A percentile compares a stretch with the other conserved stretches of the same genome.
These are phyloP conservation scores for Dufourea novaeangliae DNA, from an alignment of 1,140 invertebrate species.

Conservation along the genomic window DNA sequence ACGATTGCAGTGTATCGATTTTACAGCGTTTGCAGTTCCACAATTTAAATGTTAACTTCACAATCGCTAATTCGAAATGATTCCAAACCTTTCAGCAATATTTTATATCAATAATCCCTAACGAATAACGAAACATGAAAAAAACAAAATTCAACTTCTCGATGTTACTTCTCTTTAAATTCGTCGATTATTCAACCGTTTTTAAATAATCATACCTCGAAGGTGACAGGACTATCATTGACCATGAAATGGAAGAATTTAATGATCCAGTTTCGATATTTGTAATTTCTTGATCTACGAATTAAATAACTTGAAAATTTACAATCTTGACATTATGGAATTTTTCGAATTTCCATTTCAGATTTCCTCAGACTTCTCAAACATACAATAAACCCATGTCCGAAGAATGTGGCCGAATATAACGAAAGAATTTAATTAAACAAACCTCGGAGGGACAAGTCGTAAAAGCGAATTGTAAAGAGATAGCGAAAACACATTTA, in stretches of 20 bases:
- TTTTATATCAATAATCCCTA: background rate
- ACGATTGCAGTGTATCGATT: too few species aligned
- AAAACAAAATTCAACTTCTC: background rate
- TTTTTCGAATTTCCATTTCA: background rate
- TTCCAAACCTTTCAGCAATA: background rate
- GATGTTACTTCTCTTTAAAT: background rate
- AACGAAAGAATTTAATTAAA: background rate
- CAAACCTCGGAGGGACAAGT: background rate
- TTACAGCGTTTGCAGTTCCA: too few species aligned
- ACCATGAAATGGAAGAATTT: too few species aligned
- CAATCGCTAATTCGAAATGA: background rate
- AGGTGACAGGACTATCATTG: too few species aligned
- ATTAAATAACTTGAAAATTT: too few species aligned
- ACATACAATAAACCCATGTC: background rate
- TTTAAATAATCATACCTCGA: too few species aligned
- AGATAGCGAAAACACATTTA: background rate
- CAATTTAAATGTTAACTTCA: too few species aligned
- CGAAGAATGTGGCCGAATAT: background rate
- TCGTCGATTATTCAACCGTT: background rate
- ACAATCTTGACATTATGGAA: too few species aligned
- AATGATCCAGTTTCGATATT: too few species aligned
- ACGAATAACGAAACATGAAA: background rate
- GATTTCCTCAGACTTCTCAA: background rate
- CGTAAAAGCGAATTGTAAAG: slow-evolving; percentile 5
- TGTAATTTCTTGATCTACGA: too few species aligned